A percentile compares a stretch with the other conserved stretches of the same genome.
Conservation (phyloP, 2,113 vertebrate genomes). For the Hiodon alosoides region DNA sequence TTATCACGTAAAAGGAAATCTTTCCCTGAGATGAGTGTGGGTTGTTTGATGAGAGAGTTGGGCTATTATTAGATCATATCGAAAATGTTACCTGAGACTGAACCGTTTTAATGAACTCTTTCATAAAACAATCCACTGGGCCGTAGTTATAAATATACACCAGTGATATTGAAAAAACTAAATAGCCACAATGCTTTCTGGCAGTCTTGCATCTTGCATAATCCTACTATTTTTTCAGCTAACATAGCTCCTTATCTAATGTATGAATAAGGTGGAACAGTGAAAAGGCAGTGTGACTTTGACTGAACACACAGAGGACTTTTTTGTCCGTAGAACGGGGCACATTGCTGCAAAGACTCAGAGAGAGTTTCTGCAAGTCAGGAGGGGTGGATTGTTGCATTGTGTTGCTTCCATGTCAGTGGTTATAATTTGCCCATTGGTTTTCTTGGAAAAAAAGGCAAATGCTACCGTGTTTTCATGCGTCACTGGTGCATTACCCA, state of each 20-base stretch:
- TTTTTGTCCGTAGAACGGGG: neutral
- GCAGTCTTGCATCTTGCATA: neutral
- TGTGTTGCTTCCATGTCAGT: neutral
- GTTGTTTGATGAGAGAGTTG: neutral
- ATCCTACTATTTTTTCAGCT: neutral
- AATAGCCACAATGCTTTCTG: neutral
- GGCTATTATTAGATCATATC: conserved; percentile 14
- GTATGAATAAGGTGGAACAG: neutral
- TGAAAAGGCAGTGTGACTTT: neutral
- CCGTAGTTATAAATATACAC: neutral
- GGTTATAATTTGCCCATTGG: neutral
- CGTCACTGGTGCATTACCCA: too few species aligned
- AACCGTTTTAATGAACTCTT: neutral
- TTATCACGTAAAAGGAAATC: conserved; percentile 12
- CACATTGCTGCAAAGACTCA: neutral
- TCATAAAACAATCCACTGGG: neutral
- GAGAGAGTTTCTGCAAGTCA: neutral
- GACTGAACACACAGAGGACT: neutral
- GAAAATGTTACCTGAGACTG: neutral
- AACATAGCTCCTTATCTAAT: neutral
- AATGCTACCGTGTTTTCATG: neutral
- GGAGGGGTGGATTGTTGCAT: neutral
- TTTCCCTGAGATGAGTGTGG: conserved; percentile 1
- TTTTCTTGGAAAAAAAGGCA: neutral
- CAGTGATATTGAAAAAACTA: neutral